Evolutionary conservation across 2,888 invertebrate species (phyloP), one percentile per base, ranked within the genome.

Genomic region (Archips xylosteana): DNA sequence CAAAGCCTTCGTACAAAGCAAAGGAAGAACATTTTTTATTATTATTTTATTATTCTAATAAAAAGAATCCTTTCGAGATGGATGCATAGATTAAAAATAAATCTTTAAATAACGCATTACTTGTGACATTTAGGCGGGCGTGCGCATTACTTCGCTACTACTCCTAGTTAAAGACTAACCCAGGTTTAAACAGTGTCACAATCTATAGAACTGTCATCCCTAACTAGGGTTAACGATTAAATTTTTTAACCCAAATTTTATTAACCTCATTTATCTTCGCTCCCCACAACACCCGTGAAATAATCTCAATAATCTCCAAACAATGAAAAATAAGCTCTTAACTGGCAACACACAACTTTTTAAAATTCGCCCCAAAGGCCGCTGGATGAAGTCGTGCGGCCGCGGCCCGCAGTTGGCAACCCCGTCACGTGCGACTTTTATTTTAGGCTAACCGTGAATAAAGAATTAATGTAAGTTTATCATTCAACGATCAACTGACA

Each of bases 391-490:
- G 36, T 65, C 51, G 34, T 12, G 51, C 47, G 34, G 49, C 65
- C 65, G 36, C 23, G 5, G 3, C 36, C 51, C 65, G 15, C 9
- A 54, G 6, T 49, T 49, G 36, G 65, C 51, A 65, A 34, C 12
- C 36, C 36, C 9, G 49, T 34, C 65, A 65, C 65, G 65, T 51
- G 10, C 34, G 34, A 9, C 49, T 49, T 65, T 51, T 51, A 51
- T 63, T 63, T 47, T 47, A n/a, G 51, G 49, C 51, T 36, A 49
- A 34, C 49, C 65, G n/a, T 36, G 65, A 65, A 65, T 65, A 51
- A 51, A 49, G 51, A 65, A 65, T 65, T 10, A 65, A 65, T 36
- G 12, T 51, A 36, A 51, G 47, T 63, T 63, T 63, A 34, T 63
- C 63, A 63, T 63, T 47, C 63, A 65, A 34, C 65, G 49, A 49